These are phyloP conservation scores for Morpho helenor DNA, from an alignment of 2,888 invertebrate genomes.

Conservation along the genomic window DNA sequence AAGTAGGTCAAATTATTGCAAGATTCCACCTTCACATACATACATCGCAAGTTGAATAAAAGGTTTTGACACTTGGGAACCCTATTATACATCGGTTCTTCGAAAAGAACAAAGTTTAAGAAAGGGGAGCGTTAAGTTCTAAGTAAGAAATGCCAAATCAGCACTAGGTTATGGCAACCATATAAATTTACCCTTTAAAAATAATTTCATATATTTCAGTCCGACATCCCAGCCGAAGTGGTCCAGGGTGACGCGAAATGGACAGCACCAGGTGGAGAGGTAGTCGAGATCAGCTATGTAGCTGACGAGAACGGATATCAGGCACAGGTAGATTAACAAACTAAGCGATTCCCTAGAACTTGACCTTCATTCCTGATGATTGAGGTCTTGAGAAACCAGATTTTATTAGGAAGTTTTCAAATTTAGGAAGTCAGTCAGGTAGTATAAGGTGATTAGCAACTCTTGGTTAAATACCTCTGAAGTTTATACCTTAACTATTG, in stretches of 20 bases:
- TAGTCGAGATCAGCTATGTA: slow-evolving; percentile 57
- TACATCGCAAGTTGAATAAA: too few relatives aligned
- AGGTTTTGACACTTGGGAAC: too few relatives aligned
- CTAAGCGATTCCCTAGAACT: not conserved
- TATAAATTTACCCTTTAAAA: not conserved
- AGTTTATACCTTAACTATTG: too few relatives aligned
- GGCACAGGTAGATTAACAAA: slow-evolving; percentile 46
- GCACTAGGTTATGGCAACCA: not conserved
- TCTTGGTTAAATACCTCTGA: too few relatives aligned
- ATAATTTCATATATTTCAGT: slow-evolving; percentile 29
- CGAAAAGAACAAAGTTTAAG: too few relatives aligned
- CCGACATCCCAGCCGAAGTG: slow-evolving; percentile 34
- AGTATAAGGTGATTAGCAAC: not conserved
- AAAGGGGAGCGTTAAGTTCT: too few relatives aligned
- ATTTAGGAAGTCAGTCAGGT: not conserved
- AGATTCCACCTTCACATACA: too few relatives aligned
- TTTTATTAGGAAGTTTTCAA: not conserved
- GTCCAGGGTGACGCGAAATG: slow-evolving; percentile 46
- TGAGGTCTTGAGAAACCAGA: not conserved
- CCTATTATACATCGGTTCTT: too few relatives aligned
- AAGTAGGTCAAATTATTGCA: too few relatives aligned
- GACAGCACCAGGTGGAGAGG: slow-evolving; percentile 64
- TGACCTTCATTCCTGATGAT: not conserved
- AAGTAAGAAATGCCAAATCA: not conserved
- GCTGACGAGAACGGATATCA: slow-evolving; percentile 80